These are phyloP conservation scores for Leptinotarsa texana DNA, from an alignment of 1,140 invertebrate species.

Conservation along the genomic window DNA sequence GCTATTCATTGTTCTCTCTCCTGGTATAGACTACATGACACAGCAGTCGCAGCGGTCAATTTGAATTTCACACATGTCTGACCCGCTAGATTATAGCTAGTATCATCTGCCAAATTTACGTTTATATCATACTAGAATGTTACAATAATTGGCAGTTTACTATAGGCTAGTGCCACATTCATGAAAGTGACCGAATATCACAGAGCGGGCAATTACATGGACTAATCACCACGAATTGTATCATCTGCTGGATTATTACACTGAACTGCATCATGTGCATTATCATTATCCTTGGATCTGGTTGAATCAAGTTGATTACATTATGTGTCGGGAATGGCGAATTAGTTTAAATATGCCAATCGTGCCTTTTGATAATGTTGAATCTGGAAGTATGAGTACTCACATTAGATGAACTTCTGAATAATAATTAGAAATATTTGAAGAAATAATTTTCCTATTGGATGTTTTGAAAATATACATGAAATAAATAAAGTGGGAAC, in stretches of 20 bases:
- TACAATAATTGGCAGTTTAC: neutral
- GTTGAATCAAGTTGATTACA: neutral
- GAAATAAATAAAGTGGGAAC: no score
- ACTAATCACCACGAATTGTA: conserved; percentile 1
- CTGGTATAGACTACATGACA: no score
- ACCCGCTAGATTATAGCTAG: neutral
- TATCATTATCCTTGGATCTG: neutral
- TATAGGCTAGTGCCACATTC: neutral
- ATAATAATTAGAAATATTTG: no score
- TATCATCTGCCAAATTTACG: conserved; percentile 3
- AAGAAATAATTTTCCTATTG: no score
- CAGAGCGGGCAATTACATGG: neutral
- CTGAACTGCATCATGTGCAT: neutral
- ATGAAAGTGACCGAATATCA: neutral
- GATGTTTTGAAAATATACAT: no score
- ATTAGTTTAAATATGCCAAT: neutral
- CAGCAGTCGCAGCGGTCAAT: neutral
- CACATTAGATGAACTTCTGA: no score
- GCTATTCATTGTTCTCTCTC: no score
- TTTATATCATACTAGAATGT: neutral
- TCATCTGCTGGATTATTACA: conserved; percentile 1
- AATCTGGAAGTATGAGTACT: no score
- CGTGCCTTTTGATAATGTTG: no score
- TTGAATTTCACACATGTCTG: neutral
- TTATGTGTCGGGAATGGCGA: neutral